Base-by-base conservation (phyloP, 2,113 vertebrate genomes). In the Spea bombifrons region DNA sequence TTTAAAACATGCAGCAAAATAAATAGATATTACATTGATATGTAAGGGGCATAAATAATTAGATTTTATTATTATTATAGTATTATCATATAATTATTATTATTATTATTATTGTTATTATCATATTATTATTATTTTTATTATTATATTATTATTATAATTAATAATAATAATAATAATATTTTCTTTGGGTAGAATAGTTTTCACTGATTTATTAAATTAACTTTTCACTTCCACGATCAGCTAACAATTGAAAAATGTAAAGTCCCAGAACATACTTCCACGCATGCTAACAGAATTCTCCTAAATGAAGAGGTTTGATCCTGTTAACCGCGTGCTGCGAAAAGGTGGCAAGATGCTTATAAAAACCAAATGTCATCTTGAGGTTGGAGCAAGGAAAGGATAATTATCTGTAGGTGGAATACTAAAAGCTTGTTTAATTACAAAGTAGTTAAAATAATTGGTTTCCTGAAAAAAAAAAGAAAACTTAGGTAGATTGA, bases 341-440 rank as follows among this genome's bases (percentile, higher is more conserved):
- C 83, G 30, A 52, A 90, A 90, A 89, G 89, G 90, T 91, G 90
- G 86, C 88, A 87, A 88, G 84, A 88, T 89, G 88, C 89, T 90
- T 90, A 90, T 88, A 83, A 86, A 88, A 83, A 84, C 83, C 84
- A 87, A 85, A 86, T 82, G 83, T 85, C 88, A 88, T 85, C 85
- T 80, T 76, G 57, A 83, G 90, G 90, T 92, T 89, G 89, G 89
- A 90, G 89, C 89, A 90, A 90, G 84, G 84, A 83, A 85, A 81
- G 87, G 89, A 88, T 89, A 91, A 90, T 92, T 89, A 92, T 91
- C 89, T 91, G 87, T 90, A 92, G 88, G 91, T 90, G 87, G 88
- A 90, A 92, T 88, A 90, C 87, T 90, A 89, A 89, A 88, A 86
- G 80, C 86, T 86, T 86, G 80, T 89, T 87, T 92, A 89, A 92